Conservation (phyloP, 2,113 vertebrate species). For the Phylloscopus trochilus region DNA sequence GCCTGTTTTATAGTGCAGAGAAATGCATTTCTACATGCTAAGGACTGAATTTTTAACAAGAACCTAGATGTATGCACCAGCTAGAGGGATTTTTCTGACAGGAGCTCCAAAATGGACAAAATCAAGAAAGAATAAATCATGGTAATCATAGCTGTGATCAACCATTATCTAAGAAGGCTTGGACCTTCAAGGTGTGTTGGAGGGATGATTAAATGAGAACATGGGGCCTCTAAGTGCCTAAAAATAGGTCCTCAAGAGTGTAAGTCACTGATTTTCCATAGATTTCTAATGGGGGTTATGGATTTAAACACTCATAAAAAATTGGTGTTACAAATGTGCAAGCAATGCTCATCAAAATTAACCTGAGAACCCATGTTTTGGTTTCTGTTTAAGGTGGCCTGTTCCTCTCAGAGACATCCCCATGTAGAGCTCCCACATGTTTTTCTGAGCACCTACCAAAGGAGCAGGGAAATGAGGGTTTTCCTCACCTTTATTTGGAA, state of each 20-base stretch:
- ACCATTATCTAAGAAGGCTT: not conserved
- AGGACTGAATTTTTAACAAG: constrained; percentile 13
- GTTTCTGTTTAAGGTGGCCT: not conserved
- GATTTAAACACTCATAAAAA: not conserved
- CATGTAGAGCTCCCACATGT: not conserved
- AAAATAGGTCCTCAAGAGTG: not conserved
- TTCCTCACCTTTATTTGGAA: not conserved
- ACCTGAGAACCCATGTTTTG: not conserved
- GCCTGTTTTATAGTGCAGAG: not conserved
- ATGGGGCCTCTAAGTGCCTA: not conserved
- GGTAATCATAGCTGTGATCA: not conserved
- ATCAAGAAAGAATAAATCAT: not conserved
- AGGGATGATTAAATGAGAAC: not conserved
- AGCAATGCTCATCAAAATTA: not conserved
- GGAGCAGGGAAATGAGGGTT: not conserved
- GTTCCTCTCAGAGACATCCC: not conserved
- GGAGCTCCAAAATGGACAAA: not conserved
- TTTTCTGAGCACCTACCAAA: not conserved
- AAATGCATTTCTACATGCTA: constrained; percentile 13
- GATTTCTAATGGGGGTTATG: not conserved
- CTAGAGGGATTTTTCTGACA: not conserved
- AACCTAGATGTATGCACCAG: not conserved
- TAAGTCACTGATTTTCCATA: not conserved
- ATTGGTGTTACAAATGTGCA: not conserved
- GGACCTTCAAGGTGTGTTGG: not conserved